Conservation (phyloP, 1,140 invertebrate genomes). For the Ephestia elutella region DNA sequence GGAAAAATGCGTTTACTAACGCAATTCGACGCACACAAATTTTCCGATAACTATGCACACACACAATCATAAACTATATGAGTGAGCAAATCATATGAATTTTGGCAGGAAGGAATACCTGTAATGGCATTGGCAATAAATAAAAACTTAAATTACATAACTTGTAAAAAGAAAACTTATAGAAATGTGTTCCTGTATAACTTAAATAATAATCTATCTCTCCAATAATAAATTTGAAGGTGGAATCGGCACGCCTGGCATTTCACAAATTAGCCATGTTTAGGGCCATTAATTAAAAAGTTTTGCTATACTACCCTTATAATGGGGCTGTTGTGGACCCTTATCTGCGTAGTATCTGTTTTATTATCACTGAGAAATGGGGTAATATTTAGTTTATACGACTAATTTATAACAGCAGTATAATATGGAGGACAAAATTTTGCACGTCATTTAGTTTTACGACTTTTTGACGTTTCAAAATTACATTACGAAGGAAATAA, state of each 20-base stretch:
- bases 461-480: too few species aligned
- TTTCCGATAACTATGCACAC: too few species aligned
- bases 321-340: neutral
- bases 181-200: too few species aligned
- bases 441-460: neutral
- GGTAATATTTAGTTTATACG: constrained; percentile 2
- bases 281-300: neutral
- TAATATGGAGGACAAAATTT: neutral
- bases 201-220: neutral
- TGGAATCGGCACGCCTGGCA: neutral
- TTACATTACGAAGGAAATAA: too few species aligned
- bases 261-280: constrained; percentile 5
- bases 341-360: neutral
- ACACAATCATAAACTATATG: too few species aligned
- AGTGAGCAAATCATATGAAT: too few species aligned
- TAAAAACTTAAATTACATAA: too few species aligned
- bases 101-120: too few species aligned
- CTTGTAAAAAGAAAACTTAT: too few species aligned
- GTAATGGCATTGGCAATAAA: too few species aligned
- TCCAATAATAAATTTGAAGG: neutral
- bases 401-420: neutral
- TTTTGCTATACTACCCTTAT: constrained; percentile 1
- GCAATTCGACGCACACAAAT: too few species aligned
- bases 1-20: too few species aligned
- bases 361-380: constrained; percentile 3